Base-by-base conservation (phyloP, 2,113 vertebrate genomes). In the Pyxicephalus adspersus region DNA sequence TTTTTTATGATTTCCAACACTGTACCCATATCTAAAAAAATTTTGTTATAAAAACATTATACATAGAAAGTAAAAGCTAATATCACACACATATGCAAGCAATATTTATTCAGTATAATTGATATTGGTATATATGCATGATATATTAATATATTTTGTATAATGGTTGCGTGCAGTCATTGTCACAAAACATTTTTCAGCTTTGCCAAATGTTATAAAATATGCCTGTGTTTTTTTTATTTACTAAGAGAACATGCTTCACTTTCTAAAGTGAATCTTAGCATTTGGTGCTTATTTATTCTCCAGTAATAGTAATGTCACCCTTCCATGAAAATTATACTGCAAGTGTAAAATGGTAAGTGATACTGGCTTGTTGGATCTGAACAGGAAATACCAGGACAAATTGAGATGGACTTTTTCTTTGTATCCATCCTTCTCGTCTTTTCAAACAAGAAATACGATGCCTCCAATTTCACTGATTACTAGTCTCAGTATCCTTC, bases 391-490 rank as follows among this genome's bases (percentile, higher is more conserved):
- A 89, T 75, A 83, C 70, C 76, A 87, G 81, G 86, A 90, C 83
- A 90, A 89, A 91, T 67, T 87, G 87, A 88, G 84, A 85, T 83
- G 83, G 83, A 84, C 85, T 85, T 72, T 85, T 73, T 83, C 75
- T 85, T 87, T 90, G 83, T 90, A 83, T 84, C 34, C 76, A 26
- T 83, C 80, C 52, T 67, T 87, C 85, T 16, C 66, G 84, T 83
- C 83, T 86, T 89, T 90, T 91, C 87, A 88, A 84, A 84, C 52
- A 84, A 70, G 86, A 87, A 89, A 90, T 86, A 85, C 1, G 81
- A 90, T 89, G 80, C 87, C 77, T 89, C 78, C 28, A 80, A 86
- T 91, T 91, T 91, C 84, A 84, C 86, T 90, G 89, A 92, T 91
- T 90, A 83, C 86, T 85, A 87, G 85, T 89, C 90, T 90, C 86